Evolutionary conservation across 2,113 vertebrate species (phyloP).

Genomic region (Coptodon bakossiorum): DNA sequence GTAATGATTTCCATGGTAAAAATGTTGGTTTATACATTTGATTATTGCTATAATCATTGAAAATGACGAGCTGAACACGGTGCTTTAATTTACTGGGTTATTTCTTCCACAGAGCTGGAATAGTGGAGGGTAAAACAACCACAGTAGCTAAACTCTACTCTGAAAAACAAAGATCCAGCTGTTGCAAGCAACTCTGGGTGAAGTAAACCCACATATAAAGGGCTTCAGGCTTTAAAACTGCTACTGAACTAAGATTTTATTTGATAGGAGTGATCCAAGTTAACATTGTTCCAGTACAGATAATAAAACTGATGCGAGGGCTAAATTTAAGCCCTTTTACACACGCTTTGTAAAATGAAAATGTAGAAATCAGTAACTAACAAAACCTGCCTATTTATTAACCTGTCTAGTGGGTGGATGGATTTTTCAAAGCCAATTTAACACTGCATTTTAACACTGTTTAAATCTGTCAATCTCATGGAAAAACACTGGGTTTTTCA

Average conservation of each 20-base stretch:
- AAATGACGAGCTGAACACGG: not conserved
- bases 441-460: not conserved
- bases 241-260: not conserved
- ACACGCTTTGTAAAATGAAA: not conserved
- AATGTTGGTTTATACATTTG: not conserved
- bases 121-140: not conserved
- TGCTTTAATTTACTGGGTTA: not conserved
- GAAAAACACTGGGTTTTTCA: rapidly evolving
- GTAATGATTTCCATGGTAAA: not conserved
- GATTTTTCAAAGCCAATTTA: not conserved
- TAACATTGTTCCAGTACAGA: not conserved
- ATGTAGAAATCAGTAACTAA: not conserved
- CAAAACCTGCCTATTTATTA: not conserved
- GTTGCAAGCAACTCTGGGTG: not conserved
- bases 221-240: not conserved
- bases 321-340: not conserved
- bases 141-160: not conserved
- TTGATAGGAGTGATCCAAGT: not conserved
- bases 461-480: not conserved
- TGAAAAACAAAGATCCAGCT: not conserved
- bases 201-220: not conserved
- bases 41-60: not conserved
- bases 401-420: not conserved
- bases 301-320: not conserved
- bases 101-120: not conserved